Base-by-base conservation (phyloP, 2,797 vertebrate species). In the Melanogrammus aeglefinus region DNA sequence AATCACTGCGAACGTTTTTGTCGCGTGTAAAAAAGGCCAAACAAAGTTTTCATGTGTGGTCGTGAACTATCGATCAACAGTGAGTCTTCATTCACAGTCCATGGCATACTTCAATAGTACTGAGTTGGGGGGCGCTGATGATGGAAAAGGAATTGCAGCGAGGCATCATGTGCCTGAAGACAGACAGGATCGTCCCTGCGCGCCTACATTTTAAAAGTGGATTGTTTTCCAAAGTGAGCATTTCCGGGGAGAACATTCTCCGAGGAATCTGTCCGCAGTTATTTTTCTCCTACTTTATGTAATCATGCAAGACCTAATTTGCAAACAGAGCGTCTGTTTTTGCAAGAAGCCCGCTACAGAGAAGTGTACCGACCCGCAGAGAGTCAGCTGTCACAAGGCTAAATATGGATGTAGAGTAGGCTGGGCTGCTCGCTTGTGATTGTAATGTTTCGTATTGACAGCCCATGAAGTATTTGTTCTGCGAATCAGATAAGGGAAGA, bases 361-460 rank as follows among this genome's bases (percentile, higher is more conserved):
- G 24, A 71, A 33, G 75, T 36, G 76, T 39, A 51, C 5, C 71
- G 10, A 14, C 74, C 27, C 27, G 24, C 18, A 33, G 27, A 75
- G 27, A 74, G 75, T 63, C 74, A 0, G 16, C 70, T 44, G 89
- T 91, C 90, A 91, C 90, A 79, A 85, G 90, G 74, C 82, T 80
- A n/a, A 74, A 82, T 44, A 81, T 79, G 85, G 84, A 76, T 6
- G 78, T 2, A 27, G 51, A 74, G 57, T 9, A 63, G 57, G 57
- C 21, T n/a, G 21, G 10, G 13, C 41, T 16, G 12, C 72, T 71
- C 75, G 21, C 79, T 63, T 73, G 39, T 77, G 39, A 72, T 77
- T 75, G 2, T 35, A 21, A 73, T 33, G 70, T 63, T 5, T n/a
- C 73, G 0, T 27, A 44, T 38, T 2, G 35, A 18, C 6, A 24